phyloP scores from a whole-genome alignment of 2,113 vertebrate species.

The Stegostoma tigrinum region DNA sequence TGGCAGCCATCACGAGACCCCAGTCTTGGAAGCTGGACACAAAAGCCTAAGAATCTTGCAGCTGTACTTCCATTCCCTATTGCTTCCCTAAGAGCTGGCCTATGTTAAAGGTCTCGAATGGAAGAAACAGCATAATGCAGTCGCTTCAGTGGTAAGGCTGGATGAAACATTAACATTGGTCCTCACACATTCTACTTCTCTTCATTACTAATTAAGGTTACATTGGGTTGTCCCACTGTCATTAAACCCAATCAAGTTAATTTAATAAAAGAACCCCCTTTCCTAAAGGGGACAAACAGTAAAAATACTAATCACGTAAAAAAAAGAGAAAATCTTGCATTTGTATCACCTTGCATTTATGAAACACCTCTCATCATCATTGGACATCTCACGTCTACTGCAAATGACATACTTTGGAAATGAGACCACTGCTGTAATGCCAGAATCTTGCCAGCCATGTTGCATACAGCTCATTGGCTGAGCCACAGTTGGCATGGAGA shows the following conservation, averaged over 20 bases:
- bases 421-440: neutral
- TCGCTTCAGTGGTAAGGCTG: neutral
- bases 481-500: no score
- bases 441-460: neutral
- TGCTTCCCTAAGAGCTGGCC: neutral
- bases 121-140: neutral
- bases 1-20: neutral
- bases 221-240: neutral
- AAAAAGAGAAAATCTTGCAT: neutral
- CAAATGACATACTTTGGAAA: neutral
- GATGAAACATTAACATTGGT: neutral
- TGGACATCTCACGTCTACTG: neutral
- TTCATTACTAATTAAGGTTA: neutral
- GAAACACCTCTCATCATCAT: neutral
- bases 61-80: neutral
- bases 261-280: neutral
- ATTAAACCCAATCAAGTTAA: neutral
- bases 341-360: neutral
- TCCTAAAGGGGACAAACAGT: neutral
- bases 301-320: no score
- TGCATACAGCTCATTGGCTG: neutral
- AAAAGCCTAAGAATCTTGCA: neutral
- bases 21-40: neutral
- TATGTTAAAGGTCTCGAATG: neutral
- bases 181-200: neutral